Base-by-base conservation (phyloP, 2,888 invertebrate species). In the Pseudococcus viburni region DNA sequence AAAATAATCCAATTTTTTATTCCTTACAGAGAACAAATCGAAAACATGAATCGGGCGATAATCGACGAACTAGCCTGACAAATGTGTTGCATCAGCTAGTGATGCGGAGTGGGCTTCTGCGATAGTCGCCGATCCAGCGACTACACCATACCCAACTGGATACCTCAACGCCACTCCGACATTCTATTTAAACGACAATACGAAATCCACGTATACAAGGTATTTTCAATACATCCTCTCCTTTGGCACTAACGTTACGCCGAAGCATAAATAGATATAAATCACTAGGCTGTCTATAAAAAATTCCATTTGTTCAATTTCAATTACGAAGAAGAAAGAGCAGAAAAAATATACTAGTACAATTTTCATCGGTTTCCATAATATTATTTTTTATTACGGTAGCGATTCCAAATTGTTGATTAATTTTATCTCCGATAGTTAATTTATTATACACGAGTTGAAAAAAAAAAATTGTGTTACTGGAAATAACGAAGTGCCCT, bases 41-140 rank as follows among this genome's bases (percentile, higher is more conserved):
- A 68, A 68, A 68, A 86, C 46, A 86, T 46, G 46, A 68, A 68
- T 51, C 42, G 77, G 1, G 59, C 80, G 11, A 26, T 83, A n/a
- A 64, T 88, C 64, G 59, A 51, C 48, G 84, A 88, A 46, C 19
- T 84, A 68, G 88, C 59, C 84, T 88, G 88, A 88, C 88, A 88
- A 83, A 55, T 88, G 55, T 88, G 88, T 68, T 88, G 83, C 64
- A 64, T 88, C 51, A 64, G 84, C 64, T 88, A 88, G 84, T 88
- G 83, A 88, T 84, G 55, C 83, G n/a, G 68, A 39, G 19, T 73
- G n/a, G 73, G 22, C 64, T 6, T 6, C 64, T 11, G 22, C 9
- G 22, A 64, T 55, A 22, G 42, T 42, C 59, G 9, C 9, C 22
- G 22, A 64, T 64, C 22, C 0, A 22, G 11, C 19, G 22, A 64